Base-by-base conservation (phyloP, 2,113 vertebrate species). In the Pipra filicauda region DNA sequence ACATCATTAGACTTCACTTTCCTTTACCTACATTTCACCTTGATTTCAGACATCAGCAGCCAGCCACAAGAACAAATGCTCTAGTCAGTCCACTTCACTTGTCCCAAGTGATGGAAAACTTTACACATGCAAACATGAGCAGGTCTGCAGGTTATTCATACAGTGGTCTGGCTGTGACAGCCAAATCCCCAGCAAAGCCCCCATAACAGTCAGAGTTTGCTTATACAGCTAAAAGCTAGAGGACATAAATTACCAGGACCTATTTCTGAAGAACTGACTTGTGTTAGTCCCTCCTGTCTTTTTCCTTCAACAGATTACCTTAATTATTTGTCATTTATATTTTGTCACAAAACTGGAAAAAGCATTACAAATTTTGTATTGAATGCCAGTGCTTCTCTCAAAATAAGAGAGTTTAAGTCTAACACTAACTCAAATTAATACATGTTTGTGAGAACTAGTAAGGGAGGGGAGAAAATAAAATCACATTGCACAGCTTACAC, bases 71-170 rank as follows among this genome's bases (percentile, higher is more conserved):
- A 76, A 55, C 30, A 62, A 64, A 31, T 17, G 16, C 54, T 46
- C 78, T 57, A 70, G 31, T 21, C 23, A 55, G 20, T 59, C 21
- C 59, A 62, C n/a, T 6, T 30, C 5, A 2, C 33, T 64, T 35
- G 28, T 46, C 48, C 48, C 59, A 66, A 49, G 80, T 0, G 0
- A 44, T 6, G 15, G 51, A 77, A 37, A 73, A 52, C 8, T 31
- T 69, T 16, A 54, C 5, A 1, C 12, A 3, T 4, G 27, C 52
- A n/a, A 74, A 69, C 9, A 20, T 0, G 0, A 86, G 69, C 41
- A 62, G 48, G 8, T 23, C 43, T 94, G 81, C 52, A 67, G 16
- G 33, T 66, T 10, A n/a, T 19, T 57, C 69, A n/a, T 16, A 18
- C 1, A 9, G 39, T 1, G 14, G 7, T 9, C 43, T 55, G 37